Base-by-base conservation (phyloP, 2,797 vertebrate genomes). In the Clamator glandarius region DNA sequence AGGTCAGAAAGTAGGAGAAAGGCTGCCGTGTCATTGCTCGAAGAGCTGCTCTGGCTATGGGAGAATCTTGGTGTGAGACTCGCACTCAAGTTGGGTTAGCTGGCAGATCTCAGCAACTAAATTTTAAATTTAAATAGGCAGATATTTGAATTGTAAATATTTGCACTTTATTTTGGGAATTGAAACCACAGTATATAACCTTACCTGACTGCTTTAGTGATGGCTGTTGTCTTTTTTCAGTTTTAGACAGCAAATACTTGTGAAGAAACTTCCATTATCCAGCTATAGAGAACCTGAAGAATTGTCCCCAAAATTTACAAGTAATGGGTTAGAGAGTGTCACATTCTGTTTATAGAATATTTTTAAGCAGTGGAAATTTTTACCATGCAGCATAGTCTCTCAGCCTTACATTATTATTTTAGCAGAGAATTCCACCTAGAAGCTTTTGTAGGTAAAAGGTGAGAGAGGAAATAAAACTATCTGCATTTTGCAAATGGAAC, bases 91-190 rank as follows among this genome's bases (percentile, higher is more conserved):
- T 46, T 51, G 51, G 9, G n/a, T 73, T 52, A 80, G 15, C 42
- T 96, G 87, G 62, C 46, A 83, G 54, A 41, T 48, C 26, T 75
- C 68, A 50, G 57, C 73, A 68, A 72, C 6, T 11, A 36, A 36
- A 81, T 92, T 91, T 86, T 78, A 87, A 77, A 94, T 85, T 83
- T 72, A 74, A 83, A 89, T 84, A 24, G 57, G 23, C 24, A 85
- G 42, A 9, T 87, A 78, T 52, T 84, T 78, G 91, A 92, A 86
- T 75, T 84, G 76, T 42, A 95, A 80, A 84, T 91, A 69, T 69
- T 92, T 83, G 33, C 36, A 17, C 17, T 88, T 62, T 87, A 24
- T 77, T 95, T 92, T 69, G 54, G 84, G 69, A 75, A 46, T 35
- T 50, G 41, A 85, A 69, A 94, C 42, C 81, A 59, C 61, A 51